Evolutionary conservation across 2,113 vertebrate species (phyloP), one percentile per base, ranked within the genome.

Genomic region (Clarias batrachus): DNA sequence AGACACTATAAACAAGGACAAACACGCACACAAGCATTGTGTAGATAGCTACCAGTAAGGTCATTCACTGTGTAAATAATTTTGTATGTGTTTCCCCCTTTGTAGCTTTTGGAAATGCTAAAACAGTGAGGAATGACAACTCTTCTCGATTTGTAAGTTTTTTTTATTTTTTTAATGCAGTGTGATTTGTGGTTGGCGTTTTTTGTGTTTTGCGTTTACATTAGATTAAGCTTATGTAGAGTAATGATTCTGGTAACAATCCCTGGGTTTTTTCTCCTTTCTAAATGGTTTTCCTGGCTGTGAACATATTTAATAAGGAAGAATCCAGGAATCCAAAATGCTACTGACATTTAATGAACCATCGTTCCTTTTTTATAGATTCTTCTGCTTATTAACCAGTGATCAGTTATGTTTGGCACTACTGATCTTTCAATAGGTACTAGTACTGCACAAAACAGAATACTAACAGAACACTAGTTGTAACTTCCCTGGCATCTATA

Each of bases 111-210:
- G 98, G 98, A 93, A 99, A 99, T 92, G 98, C 98, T 89, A 99
- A 99, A 95, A 99, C 98, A 21, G 95, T 98, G 87, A 95, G 97
- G 91, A 99, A 99, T 86, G 98, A 99, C 95, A 99, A 99, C 93
- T 99, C 98, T 0, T 99, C 98, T 83, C 96, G 98, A 97, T 99
- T 99, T 91, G 98, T 99, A 92, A 99, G 98, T 99, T 95, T 91
- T 48, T 37, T 21, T 80, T 57, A 23, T 52, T 19, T 59, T 11
- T 13, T 21, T 23, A 48, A 48, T 48, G 14, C 41, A 48, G 16
- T 66, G 60, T 27, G 62, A 9, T 27, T 25, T 82, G 16, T 52
- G 81, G 7, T 16, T 82, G 41, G 63, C 52, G 30, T 33, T 33
- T 33, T 33, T 82, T 16, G 21, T 60, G 37, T 63, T 54, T 79